Base-by-base conservation (phyloP, 2,797 vertebrate species). In the Carapus acus region DNA sequence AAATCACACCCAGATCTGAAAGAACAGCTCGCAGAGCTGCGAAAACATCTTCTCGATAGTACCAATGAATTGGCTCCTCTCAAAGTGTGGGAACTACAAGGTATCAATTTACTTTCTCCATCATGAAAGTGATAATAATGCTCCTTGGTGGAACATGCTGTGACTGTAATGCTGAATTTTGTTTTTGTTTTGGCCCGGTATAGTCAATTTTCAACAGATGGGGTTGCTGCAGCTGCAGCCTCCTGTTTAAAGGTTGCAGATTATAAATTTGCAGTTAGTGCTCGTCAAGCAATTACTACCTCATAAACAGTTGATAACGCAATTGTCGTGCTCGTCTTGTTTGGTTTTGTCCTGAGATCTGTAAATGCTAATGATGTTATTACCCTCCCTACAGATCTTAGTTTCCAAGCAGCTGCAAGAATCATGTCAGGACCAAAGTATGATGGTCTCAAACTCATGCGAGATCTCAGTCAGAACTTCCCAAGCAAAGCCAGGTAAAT, bases 21-120 rank as follows among this genome's bases (percentile, higher is more conserved):
- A 73, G 87, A 85, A 21, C 88, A 93, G 67, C 86, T 99, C 22
- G 75, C 54, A 16, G 88, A 92, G 41, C 88, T 99, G 69, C 91
- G 81, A 60, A 96, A 88, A 65, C 91, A 99, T 83, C 87, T 99
- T 8, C 73, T 94, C 72, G 91, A 98, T 69, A 96, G 92, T 61
- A 87, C 74, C 24, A 88, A 92, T 72, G 90, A 90, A 76, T 89
- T 94, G 91, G 83, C 87, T 6, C 93, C 94, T 14, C 83, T 98
- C 57, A 97, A 97, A 88, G 91, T 94, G 66, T 99, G 96, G 96
- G 93, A 99, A 68, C 85, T 98, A 55, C 94, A 98, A 89, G 96
- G 96, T 98, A 87, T 46, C 2, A 1, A 3, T 53, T 15, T 33
- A 40, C 14, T 1, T 8, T 51, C 54, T 55, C 22, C 47, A 8